Evolutionary conservation across 1,140 invertebrate species (phyloP).

Genomic region (Pemphigus obesinymphae): DNA sequence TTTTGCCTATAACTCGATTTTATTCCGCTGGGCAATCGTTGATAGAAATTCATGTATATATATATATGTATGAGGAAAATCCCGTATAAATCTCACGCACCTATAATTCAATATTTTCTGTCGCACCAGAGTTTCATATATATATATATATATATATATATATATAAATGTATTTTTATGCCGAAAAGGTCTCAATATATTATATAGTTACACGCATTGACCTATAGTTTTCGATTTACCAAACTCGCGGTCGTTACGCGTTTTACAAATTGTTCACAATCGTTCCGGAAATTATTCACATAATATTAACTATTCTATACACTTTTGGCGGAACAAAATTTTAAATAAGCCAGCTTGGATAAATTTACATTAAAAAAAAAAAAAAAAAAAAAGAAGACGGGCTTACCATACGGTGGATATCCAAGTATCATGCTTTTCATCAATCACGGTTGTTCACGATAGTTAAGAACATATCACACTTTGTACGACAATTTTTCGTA

Average conservation of each 20-base stretch:
- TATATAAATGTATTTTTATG: neutral
- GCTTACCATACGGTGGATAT: constrained; percentile 40
- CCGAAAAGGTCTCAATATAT: neutral
- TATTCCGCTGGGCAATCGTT: constrained; percentile 3
- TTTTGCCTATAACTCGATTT: constrained; percentile 26
- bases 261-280: no score
- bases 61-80: neutral
- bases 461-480: neutral
- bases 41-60: neutral
- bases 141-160: no score
- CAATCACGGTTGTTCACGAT: neutral
- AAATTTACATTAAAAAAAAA: no score
- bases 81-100: neutral
- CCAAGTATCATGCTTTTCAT: constrained; percentile 41
- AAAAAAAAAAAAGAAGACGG: no score
- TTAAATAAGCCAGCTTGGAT: no score
- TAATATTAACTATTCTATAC: no score
- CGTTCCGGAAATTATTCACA: no score
- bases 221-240: neutral
- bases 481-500: neutral
- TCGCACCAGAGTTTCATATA: neutral
- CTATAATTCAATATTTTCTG: neutral
- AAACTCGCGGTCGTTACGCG: neutral
- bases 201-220: neutral
- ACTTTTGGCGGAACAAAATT: no score